These are phyloP conservation scores for Fragum fragum DNA, from an alignment of 2,888 invertebrate species.

Conservation along the genomic window DNA sequence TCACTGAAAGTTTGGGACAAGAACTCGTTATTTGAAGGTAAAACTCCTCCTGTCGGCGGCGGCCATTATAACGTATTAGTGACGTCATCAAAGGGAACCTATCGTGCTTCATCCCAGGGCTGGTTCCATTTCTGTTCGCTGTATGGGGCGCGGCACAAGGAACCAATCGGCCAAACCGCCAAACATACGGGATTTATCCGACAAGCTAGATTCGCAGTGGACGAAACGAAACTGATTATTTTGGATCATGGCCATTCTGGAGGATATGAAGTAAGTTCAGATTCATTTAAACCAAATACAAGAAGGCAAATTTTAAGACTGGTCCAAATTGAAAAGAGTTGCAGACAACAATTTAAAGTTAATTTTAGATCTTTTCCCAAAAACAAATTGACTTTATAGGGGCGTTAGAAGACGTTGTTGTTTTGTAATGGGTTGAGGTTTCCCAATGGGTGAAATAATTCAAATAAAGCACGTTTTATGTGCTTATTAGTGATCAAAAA, in stretches of 20 bases:
- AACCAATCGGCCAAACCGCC: constrained; percentile 11
- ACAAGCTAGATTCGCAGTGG: constrained; percentile 44
- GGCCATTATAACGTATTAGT: constrained; percentile 45
- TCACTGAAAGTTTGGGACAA: constrained; percentile 62
- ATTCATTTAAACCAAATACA: too few relatives aligned
- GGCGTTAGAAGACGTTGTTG: too few relatives aligned
- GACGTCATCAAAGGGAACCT: constrained; percentile 38
- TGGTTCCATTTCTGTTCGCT: constrained; percentile 47
- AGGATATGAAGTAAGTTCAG: constrained; percentile 45
- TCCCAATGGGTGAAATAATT: too few relatives aligned
- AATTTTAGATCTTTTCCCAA: too few relatives aligned
- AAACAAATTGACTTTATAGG: too few relatives aligned
- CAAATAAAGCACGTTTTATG: too few relatives aligned
- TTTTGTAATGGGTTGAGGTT: too few relatives aligned
- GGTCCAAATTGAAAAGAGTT: too few relatives aligned
- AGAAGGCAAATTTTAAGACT: too few relatives aligned
- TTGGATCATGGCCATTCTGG: constrained; percentile 62
- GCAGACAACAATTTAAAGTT: too few relatives aligned
- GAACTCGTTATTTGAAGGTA: constrained; percentile 39
- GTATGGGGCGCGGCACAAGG: not conserved
- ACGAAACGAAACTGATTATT: constrained; percentile 36
- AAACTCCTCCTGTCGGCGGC: constrained; percentile 45
- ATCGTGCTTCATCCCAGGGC: constrained; percentile 52
- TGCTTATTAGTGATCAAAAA: too few relatives aligned
- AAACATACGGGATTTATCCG: constrained; percentile 52